Evolutionary conservation across 2,113 vertebrate species (phyloP).

Genomic region (Sialia sialis): DNA sequence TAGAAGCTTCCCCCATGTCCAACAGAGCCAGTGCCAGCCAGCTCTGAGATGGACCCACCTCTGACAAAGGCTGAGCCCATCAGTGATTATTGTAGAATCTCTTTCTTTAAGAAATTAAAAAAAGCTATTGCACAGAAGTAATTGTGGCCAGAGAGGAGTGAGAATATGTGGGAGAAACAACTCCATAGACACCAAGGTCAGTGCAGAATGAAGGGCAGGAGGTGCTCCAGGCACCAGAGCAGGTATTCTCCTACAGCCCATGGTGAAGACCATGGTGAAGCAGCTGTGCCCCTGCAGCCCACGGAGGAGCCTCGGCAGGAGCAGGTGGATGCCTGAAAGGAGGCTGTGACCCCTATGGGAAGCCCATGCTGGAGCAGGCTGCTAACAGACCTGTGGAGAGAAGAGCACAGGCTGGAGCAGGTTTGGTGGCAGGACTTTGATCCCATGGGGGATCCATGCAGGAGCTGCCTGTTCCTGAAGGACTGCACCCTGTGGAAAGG

Average conservation of each 20-base stretch:
- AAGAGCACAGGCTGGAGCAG: background rate
- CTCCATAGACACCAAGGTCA: background rate
- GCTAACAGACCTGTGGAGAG: background rate
- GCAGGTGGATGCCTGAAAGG: background rate
- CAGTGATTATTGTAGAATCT: fast-evolving
- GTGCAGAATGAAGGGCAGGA: background rate
- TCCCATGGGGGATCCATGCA: fast-evolving
- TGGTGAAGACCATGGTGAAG: background rate
- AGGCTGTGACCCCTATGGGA: background rate
- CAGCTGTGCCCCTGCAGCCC: background rate
- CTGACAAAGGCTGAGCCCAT: background rate
- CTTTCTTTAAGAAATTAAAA: background rate
- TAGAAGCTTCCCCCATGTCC: background rate
- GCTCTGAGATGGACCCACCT: background rate
- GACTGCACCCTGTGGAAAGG: background rate
- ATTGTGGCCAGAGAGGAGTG: background rate
- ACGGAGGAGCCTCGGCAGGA: background rate
- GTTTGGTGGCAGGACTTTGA: background rate
- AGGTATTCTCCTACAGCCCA: background rate
- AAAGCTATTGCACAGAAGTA: background rate
- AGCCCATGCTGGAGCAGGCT: background rate
- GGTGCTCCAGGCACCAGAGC: background rate
- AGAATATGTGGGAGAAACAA: background rate
- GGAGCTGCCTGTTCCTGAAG: background rate
- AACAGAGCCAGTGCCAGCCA: background rate